Conservation (phyloP, 2,888 invertebrate species). For the Drosophila cognata region DNA sequence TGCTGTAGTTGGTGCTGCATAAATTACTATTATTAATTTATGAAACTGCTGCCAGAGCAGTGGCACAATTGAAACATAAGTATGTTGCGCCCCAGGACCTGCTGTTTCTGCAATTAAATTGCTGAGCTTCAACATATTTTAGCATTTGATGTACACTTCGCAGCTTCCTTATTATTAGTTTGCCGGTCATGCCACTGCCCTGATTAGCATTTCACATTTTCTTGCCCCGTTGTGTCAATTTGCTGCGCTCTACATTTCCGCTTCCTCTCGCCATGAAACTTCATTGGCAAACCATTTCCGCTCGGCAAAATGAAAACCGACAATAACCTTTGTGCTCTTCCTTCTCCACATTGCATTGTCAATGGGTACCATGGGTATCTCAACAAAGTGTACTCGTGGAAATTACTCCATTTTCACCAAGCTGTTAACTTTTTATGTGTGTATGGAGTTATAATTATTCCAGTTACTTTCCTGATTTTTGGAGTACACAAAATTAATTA, state of each 20-base stretch:
- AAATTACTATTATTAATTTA: slow-evolving; percentile 70
- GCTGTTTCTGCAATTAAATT: slow-evolving; percentile 12
- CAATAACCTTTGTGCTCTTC: neutral
- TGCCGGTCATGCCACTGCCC: slow-evolving; percentile 14
- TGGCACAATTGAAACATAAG: slow-evolving; percentile 48
- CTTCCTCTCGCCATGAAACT: slow-evolving; percentile 20
- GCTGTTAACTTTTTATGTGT: neutral
- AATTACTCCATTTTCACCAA: neutral
- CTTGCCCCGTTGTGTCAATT: slow-evolving; percentile 9
- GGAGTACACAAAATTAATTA: neutral
- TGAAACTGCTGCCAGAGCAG: slow-evolving; percentile 37
- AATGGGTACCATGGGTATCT: slow-evolving; percentile 2
- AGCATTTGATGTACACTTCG: slow-evolving; percentile 18
- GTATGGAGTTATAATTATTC: neutral
- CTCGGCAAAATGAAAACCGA: slow-evolving; percentile 12
- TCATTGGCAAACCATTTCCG: slow-evolving; percentile 39
- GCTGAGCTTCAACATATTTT: slow-evolving; percentile 15
- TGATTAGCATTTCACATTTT: slow-evolving; percentile 23
- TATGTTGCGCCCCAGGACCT: slow-evolving; percentile 4
- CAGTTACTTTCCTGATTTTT: neutral
- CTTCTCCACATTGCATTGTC: neutral
- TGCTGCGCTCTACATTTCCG: slow-evolving; percentile 21
- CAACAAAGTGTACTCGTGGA: neutral
- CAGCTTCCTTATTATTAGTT: slow-evolving; percentile 20
- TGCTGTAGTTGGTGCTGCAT: slow-evolving; percentile 52